Evolutionary conservation across 1,140 invertebrate genomes (phyloP).

Genomic region (Halictus rubicundus): DNA sequence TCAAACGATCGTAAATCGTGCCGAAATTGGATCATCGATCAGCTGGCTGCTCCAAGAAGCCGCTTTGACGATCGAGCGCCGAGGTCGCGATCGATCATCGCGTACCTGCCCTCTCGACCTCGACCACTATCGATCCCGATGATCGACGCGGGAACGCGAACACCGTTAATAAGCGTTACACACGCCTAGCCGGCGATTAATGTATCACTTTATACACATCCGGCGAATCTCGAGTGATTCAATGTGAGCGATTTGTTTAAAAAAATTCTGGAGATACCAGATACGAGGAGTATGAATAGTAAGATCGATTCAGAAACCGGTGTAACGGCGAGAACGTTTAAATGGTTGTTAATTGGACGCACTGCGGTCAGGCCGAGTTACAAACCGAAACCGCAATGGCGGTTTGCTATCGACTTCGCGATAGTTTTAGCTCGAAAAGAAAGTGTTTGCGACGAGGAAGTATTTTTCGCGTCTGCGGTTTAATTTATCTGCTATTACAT

Average conservation of each 20-base stretch:
- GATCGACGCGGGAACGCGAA: conserved; percentile 36
- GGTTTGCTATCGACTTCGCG: no score
- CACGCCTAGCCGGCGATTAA: conserved; percentile 1
- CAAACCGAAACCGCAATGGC: no score
- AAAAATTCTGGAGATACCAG: not conserved
- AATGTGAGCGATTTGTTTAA: not conserved
- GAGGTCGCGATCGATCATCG: conserved; percentile 33
- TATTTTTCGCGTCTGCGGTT: no score
- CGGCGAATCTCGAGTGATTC: not conserved
- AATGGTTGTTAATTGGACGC: no score
- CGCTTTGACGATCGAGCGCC: conserved; percentile 10
- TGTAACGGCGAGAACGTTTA: no score
- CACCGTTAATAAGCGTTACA: conserved; percentile 39
- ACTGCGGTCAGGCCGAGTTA: no score
- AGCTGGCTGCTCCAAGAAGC: not conserved
- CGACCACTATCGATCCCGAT: conserved; percentile 29
- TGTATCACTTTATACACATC: not conserved
- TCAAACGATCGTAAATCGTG: conserved; percentile 6
- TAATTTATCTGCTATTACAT: no score
- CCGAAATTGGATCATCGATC: conserved; percentile 26
- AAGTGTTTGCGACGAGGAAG: no score
- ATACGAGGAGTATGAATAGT: not conserved
- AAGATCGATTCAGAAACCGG: no score
- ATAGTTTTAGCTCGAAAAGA: no score
- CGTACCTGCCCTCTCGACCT: conserved; percentile 25